These are phyloP conservation scores for Trialeurodes vaporariorum DNA, from an alignment of 1,140 invertebrate species.

Conservation along the genomic window DNA sequence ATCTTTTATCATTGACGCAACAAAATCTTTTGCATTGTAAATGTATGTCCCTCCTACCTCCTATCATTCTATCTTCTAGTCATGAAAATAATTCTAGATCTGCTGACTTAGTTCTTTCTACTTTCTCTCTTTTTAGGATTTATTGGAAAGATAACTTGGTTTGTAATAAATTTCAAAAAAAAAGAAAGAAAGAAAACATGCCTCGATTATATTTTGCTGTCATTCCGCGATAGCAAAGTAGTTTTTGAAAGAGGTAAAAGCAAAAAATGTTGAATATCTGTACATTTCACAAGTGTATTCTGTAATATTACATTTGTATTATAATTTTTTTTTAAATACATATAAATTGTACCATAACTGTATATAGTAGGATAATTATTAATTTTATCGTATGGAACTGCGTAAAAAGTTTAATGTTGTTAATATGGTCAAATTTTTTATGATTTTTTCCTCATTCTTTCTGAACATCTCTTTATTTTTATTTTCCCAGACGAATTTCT, in stretches of 20 bases:
- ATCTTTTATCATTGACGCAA: no score
- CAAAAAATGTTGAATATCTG: no score
- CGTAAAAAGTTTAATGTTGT: neutral
- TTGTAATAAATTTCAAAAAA: no score
- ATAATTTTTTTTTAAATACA: neutral
- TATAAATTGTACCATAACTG: neutral
- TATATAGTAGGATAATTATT: neutral
- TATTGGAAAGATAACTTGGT: no score
- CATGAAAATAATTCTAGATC: neutral
- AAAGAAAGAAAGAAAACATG: no score
- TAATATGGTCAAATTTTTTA: neutral
- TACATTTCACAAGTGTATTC: neutral
- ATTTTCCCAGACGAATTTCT: neutral
- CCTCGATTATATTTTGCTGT: no score
- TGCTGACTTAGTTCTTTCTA: neutral
- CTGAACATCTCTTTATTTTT: neutral
- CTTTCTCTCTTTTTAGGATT: neutral
- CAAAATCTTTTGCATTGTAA: neutral
- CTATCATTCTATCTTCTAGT: neutral
- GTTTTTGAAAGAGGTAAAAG: no score
- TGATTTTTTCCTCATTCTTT: neutral
- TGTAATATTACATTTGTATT: neutral
- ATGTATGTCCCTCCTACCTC: neutral
- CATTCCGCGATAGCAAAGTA: no score
- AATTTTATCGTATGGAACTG: neutral